phyloP scores from a whole-genome alignment of 2,113 vertebrate genomes.

The Dicerorhinus sumatrensis region DNA sequence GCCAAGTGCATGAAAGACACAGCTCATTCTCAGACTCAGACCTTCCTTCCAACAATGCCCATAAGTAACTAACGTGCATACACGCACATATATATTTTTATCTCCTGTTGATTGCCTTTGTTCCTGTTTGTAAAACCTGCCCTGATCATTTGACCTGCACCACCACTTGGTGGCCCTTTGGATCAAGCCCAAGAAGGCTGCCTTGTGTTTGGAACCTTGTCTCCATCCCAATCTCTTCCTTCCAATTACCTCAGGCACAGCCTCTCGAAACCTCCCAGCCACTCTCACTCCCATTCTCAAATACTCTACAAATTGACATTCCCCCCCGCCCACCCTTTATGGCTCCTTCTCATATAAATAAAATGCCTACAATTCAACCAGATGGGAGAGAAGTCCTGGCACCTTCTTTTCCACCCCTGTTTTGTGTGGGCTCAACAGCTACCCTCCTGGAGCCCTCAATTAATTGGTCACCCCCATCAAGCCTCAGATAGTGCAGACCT shows the following conservation, averaged over 20 bases:
- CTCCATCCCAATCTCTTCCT: not conserved
- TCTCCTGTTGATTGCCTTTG: not conserved
- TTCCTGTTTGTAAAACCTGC: not conserved
- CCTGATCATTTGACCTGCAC: too few species aligned
- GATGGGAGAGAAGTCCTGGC: rapidly evolving
- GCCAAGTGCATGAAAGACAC: not conserved
- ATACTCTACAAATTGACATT: not conserved
- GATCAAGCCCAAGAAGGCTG: not conserved
- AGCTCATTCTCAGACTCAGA: not conserved
- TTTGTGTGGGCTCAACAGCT: not conserved
- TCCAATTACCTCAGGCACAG: too few species aligned
- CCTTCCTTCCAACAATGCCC: not conserved
- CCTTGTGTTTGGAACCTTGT: not conserved
- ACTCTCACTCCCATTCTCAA: not conserved
- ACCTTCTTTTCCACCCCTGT: not conserved
- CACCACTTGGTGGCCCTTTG: not conserved
- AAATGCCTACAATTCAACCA: not conserved
- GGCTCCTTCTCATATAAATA: not conserved
- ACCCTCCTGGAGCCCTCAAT: not conserved
- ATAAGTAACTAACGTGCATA: rapidly evolving
- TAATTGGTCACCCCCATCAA: rapidly evolving
- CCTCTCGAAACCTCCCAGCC: not conserved
- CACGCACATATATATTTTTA: not conserved
- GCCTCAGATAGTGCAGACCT: not conserved
- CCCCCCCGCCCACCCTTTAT: too few species aligned